phyloP scores from a whole-genome alignment of 2,113 vertebrate genomes.

The Ameiurus melas region DNA sequence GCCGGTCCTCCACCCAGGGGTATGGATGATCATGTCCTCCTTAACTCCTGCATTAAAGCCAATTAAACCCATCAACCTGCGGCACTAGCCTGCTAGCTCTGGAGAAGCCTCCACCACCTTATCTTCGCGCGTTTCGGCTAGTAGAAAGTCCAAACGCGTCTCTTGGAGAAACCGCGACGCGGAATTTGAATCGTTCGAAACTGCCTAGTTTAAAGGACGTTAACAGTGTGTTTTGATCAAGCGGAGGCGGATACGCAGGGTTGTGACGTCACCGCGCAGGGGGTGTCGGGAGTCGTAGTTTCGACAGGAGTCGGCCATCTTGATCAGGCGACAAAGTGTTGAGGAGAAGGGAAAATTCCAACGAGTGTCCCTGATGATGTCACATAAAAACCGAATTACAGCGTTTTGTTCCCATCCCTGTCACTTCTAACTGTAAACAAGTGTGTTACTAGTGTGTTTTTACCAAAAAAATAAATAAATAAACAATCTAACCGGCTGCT shows the following conservation, averaged over 20 bases:
- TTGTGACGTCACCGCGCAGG: slow-evolving; percentile 48
- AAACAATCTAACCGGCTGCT: no score
- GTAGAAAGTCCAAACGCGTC: not conserved
- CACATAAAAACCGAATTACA: not conserved
- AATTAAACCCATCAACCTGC: not conserved
- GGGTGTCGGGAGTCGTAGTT: slow-evolving; percentile 68
- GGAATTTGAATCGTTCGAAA: not conserved
- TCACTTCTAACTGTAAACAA: not conserved
- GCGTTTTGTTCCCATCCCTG: not conserved
- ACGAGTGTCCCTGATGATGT: no score
- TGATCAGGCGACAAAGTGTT: slow-evolving; percentile 28
- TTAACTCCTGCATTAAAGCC: not conserved
- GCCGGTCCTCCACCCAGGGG: not conserved
- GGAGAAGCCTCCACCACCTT: not conserved
- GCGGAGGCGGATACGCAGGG: slow-evolving; percentile 48
- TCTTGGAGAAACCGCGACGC: no score
- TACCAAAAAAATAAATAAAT: not conserved
- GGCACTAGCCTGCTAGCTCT: not conserved
- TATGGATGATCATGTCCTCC: not conserved
- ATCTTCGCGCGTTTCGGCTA: not conserved
- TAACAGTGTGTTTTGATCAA: slow-evolving; percentile 51
- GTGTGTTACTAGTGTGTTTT: not conserved
- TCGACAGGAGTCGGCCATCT: slow-evolving; percentile 66
- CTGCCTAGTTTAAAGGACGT: not conserved
- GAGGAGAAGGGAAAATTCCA: not conserved